phyloP scores from a whole-genome alignment of 64 coral and sea anemone genomes.

The Pocillopora verrucosa region DNA sequence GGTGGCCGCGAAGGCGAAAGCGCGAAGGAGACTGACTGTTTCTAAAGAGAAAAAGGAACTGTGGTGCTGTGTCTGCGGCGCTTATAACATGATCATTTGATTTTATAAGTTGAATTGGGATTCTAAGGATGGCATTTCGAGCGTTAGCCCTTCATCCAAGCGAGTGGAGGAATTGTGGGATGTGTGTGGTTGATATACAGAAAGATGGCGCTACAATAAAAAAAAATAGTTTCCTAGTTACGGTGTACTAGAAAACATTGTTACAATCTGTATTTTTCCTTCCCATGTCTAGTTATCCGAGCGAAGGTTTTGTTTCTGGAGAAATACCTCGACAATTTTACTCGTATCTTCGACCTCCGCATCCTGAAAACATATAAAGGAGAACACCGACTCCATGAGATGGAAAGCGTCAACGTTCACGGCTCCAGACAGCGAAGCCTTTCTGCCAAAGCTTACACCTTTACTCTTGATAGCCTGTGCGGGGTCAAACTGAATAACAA shows the following conservation, averaged over 20 bases:
- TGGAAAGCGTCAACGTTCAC: constrained; percentile 2
- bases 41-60: too few relatives aligned
- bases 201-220: too few relatives aligned
- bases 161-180: too few relatives aligned
- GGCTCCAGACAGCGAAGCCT: constrained; percentile 20
- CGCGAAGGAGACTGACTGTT: too few relatives aligned
- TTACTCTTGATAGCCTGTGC: background rate
- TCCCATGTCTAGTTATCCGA: background rate
- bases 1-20: too few relatives aligned
- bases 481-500: constrained; percentile 10
- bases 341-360: constrained; percentile 18
- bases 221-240: too few relatives aligned
- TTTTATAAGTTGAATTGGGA: too few relatives aligned
- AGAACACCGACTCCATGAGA: background rate
- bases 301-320: constrained; percentile 17
- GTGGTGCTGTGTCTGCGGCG: too few relatives aligned
- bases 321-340: background rate
- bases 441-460: constrained; percentile 28
- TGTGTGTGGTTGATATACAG: too few relatives aligned
- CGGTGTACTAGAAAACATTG: background rate
- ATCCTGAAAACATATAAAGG: constrained; percentile 60
- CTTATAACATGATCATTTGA: too few relatives aligned
- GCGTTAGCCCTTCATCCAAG: too few relatives aligned
- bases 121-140: too few relatives aligned
- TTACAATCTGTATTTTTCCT: background rate